Evolutionary conservation across 2,888 invertebrate species (phyloP).

Genomic region (Notocelia uddmanniana): DNA sequence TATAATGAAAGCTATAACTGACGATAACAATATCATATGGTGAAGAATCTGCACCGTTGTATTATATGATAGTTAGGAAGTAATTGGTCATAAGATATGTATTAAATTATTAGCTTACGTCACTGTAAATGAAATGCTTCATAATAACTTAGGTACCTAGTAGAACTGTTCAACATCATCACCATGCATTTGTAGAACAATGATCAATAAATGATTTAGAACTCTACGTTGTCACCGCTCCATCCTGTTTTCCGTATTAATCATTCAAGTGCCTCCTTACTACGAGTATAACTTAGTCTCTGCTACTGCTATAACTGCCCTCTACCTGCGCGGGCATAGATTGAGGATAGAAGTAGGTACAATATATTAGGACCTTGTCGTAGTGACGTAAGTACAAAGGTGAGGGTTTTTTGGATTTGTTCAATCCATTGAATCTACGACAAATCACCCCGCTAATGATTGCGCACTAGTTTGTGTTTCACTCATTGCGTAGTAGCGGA

Average conservation of each 20-base stretch:
- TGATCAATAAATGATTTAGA: constrained; percentile 29
- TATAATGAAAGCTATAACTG: background rate
- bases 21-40: background rate
- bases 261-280: constrained; percentile 5
- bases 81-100: background rate
- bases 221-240: constrained; percentile 16
- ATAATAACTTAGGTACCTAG: constrained; percentile 8
- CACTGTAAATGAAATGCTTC: constrained; percentile 10
- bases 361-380: background rate
- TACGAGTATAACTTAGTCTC: too few relatives aligned
- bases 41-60: background rate
- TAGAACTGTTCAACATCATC: constrained; percentile 29
- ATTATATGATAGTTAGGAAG: too few relatives aligned
- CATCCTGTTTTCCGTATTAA: constrained; percentile 16
- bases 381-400: background rate
- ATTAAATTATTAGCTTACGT: constrained; percentile 23
- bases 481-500: background rate
- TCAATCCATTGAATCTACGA: too few relatives aligned
- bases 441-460: too few relatives aligned
- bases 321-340: background rate
- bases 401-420: background rate
- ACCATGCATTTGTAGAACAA: too few relatives aligned
- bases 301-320: too few relatives aligned
- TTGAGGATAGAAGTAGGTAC: background rate
- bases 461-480: background rate